Percentiles rank a stretch among this genome's conserved stretches.
phyloP scores from a whole-genome alignment of 2,888 invertebrate genomes.

The Coleophora deauratella region DNA sequence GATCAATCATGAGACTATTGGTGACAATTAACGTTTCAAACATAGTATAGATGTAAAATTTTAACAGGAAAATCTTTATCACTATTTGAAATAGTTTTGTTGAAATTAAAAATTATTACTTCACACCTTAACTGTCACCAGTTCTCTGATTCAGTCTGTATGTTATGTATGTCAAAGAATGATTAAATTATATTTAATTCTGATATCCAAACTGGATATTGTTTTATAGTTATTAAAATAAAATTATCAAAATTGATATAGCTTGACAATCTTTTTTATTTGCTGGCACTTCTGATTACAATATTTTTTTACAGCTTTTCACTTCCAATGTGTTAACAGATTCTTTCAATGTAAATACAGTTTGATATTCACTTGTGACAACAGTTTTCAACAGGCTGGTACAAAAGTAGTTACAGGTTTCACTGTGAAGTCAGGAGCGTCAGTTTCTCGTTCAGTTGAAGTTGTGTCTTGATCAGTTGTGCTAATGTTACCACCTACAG shows the following conservation, averaged over 20 bases:
- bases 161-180: no score
- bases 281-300: constrained; percentile 2
- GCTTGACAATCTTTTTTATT: neutral
- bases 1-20: no score
- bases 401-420: neutral
- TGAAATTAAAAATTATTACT: no score
- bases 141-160: no score
- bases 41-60: no score
- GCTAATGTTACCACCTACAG: constrained; percentile 87
- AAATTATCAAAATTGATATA: neutral
- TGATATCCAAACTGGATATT: no score
- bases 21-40: no score
- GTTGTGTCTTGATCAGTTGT: constrained; percentile 96
- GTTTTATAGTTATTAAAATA: neutral
- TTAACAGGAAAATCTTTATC: no score
- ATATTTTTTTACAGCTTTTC: neutral
- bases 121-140: no score
- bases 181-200: no score
- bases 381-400: neutral
- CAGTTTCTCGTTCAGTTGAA: constrained; percentile 96
- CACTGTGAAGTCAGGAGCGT: constrained; percentile 78
- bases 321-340: neutral
- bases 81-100: no score
- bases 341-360: neutral
- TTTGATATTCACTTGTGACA: neutral